Conservation (phyloP, 2,888 invertebrate genomes). For the Cosmopolites sordidus region DNA sequence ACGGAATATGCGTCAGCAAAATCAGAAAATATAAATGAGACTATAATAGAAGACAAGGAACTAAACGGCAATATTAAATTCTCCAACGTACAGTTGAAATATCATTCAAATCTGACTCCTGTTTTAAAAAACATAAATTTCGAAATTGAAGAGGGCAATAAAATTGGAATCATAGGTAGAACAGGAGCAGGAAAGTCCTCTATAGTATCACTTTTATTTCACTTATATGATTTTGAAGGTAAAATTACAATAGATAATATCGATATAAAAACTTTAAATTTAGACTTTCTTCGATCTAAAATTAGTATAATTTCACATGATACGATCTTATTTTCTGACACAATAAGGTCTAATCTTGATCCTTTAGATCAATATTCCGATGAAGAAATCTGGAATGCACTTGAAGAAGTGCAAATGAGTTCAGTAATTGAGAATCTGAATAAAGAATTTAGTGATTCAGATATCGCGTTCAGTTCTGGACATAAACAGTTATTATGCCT, state of each 20-base stretch:
- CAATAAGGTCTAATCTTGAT: slow-evolving; percentile 84
- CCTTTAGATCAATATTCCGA: slow-evolving; percentile 81
- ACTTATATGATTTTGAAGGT: slow-evolving; percentile 9
- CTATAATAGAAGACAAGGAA: slow-evolving; percentile 58
- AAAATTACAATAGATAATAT: slow-evolving; percentile 10
- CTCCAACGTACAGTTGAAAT: slow-evolving; percentile 64
- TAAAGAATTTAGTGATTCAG: slow-evolving; percentile 39
- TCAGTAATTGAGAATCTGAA: slow-evolving; percentile 49
- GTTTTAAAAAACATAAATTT: slow-evolving; percentile 53
- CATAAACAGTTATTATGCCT: slow-evolving; percentile 67
- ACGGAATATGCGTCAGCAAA: slow-evolving; percentile 73
- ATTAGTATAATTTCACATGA: slow-evolving; percentile 57
- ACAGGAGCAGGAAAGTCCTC: slow-evolving; percentile 84
- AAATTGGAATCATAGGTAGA: slow-evolving; percentile 73
- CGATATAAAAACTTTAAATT: neutral
- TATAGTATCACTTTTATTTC: slow-evolving; percentile 48
- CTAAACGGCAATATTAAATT: slow-evolving; percentile 63
- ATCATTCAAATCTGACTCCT: slow-evolving; percentile 63
- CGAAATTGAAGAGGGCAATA: slow-evolving; percentile 61
- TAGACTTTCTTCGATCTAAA: slow-evolving; percentile 46
- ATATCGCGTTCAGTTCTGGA: slow-evolving; percentile 40
- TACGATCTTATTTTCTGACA: slow-evolving; percentile 71
- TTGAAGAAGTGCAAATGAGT: slow-evolving; percentile 78
- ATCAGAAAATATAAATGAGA: slow-evolving; percentile 47
- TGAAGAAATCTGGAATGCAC: slow-evolving; percentile 65